Conservation (phyloP, 2,888 invertebrate species). For the Ctenicera cuprea region DNA sequence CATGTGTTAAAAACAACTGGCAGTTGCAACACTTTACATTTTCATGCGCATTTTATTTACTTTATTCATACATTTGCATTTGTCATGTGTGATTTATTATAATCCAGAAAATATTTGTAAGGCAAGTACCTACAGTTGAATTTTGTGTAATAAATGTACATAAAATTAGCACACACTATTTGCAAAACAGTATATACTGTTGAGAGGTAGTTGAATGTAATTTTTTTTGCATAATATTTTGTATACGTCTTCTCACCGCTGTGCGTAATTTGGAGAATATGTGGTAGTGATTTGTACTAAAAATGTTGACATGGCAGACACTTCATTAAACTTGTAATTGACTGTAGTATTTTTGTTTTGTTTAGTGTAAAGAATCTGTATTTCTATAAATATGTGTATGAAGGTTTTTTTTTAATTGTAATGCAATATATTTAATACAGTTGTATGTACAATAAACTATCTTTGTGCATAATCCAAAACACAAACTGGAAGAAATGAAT, state of each 20-base stretch:
- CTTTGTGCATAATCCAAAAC: conserved; percentile 6
- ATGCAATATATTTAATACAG: conserved; percentile 4
- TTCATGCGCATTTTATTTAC: conserved; percentile 1
- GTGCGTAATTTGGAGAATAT: too few species aligned
- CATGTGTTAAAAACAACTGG: too few species aligned
- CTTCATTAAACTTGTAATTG: too few species aligned
- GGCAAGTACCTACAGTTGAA: background rate
- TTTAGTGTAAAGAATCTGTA: background rate
- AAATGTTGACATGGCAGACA: too few species aligned
- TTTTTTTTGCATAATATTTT: background rate
- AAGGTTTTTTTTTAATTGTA: background rate
- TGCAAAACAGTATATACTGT: background rate
- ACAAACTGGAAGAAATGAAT: too few species aligned
- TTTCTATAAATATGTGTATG: background rate
- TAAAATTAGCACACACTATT: background rate
- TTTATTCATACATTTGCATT: background rate
- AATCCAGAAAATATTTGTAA: background rate
- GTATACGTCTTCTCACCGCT: background rate
- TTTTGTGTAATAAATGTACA: conserved; percentile 2
- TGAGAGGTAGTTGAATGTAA: background rate
- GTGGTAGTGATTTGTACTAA: background rate
- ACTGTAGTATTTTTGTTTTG: background rate
- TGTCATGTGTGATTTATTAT: background rate
- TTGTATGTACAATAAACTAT: conserved; percentile 7
- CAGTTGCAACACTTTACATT: background rate